These are phyloP conservation scores for Athene cunicularia DNA, from an alignment of 2,113 vertebrate genomes.

Conservation along the genomic window DNA sequence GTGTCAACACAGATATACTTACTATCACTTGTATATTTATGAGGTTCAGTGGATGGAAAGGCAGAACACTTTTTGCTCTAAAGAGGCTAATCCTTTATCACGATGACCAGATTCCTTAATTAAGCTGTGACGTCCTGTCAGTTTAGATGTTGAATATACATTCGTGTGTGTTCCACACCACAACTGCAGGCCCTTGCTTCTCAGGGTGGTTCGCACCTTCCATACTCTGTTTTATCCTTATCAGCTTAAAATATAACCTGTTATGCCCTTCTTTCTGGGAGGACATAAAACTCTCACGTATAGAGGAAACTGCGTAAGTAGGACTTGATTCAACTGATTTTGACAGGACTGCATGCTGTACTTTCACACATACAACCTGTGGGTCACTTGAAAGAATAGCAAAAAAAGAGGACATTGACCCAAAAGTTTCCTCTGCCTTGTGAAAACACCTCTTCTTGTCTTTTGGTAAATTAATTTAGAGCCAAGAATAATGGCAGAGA, in stretches of 20 bases:
- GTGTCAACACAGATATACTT: background rate
- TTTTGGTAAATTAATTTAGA: slow-evolving; percentile 12
- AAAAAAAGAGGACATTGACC: background rate
- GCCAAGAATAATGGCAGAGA: slow-evolving; percentile 8
- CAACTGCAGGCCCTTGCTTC: background rate
- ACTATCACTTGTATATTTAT: slow-evolving; percentile 8
- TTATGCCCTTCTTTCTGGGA: background rate
- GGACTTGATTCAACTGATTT: background rate
- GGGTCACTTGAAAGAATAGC: background rate
- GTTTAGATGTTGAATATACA: background rate
- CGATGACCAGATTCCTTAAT: background rate
- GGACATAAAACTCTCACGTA: background rate
- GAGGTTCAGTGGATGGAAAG: background rate
- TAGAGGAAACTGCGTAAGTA: background rate
- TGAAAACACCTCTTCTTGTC: background rate
- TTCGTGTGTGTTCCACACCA: background rate
- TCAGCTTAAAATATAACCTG: background rate
- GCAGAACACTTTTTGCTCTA: background rate
- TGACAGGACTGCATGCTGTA: background rate
- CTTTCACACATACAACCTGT: background rate
- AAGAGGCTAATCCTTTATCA: background rate
- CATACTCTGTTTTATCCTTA: background rate
- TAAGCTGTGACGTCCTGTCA: background rate
- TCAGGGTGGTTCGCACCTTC: background rate
- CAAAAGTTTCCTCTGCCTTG: background rate